phyloP scores from a whole-genome alignment of 1,140 invertebrate genomes.

The Streblospio benedicti region DNA sequence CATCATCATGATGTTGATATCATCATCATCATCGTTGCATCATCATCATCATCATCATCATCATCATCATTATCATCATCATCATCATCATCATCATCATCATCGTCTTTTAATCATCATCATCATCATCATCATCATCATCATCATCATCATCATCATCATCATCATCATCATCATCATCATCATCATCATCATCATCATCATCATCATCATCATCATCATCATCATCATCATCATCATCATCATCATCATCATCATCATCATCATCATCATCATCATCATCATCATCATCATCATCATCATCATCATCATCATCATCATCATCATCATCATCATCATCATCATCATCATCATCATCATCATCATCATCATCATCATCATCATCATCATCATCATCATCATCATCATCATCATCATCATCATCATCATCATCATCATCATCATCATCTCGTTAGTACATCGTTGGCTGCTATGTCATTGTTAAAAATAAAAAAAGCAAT shows the following conservation, averaged over 20 bases:
- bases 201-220: not conserved
- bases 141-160: not conserved
- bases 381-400: not conserved
- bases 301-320: not conserved
- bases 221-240: not conserved
- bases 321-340: not conserved
- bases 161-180: not conserved
- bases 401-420: not conserved
- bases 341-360: not conserved
- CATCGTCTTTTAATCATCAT: not conserved
- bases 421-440: not conserved
- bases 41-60: constrained; percentile 1
- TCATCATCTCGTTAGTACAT: not conserved
- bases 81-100: constrained; percentile 1
- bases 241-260: not conserved
- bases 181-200: not conserved
- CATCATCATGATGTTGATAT: not conserved
- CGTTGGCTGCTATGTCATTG: too few relatives aligned
- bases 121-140: not conserved
- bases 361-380: not conserved
- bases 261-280: not conserved
- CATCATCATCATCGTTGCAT: not conserved
- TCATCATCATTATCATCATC: not conserved
- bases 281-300: not conserved
- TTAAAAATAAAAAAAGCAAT: too few relatives aligned